A percentile compares a stretch with the other conserved stretches of the same genome.
These are phyloP conservation scores for Mythimna pallens DNA, from an alignment of 2,888 invertebrate genomes.

Conservation along the genomic window DNA sequence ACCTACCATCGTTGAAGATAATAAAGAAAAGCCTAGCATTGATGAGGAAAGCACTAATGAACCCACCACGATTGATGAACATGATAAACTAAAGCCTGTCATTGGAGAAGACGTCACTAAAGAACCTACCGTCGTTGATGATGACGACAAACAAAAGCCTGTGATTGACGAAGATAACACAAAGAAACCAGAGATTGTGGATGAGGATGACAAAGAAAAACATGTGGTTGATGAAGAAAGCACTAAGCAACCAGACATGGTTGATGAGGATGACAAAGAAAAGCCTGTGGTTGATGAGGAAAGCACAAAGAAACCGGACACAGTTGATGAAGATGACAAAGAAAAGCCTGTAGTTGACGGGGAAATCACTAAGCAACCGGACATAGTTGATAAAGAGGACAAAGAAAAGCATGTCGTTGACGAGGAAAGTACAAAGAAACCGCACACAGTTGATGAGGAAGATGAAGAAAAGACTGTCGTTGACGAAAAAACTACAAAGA, in stretches of 20 bases:
- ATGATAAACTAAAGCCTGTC: background rate
- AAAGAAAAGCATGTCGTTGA: slow-evolving; percentile 19
- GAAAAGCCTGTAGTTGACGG: background rate
- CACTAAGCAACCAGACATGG: slow-evolving; percentile 4
- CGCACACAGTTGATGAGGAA: background rate
- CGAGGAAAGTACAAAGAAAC: slow-evolving; percentile 9
- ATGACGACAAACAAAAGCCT: slow-evolving; percentile 2
- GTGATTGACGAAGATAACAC: slow-evolving; percentile 6
- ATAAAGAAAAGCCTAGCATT: background rate
- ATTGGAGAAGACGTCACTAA: background rate
- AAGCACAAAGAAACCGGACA: background rate
- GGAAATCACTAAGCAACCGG: slow-evolving; percentile 1
- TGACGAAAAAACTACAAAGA: slow-evolving; percentile 2
- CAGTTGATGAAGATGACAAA: background rate
- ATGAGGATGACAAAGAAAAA: slow-evolving; percentile 4
- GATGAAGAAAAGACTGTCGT: background rate
- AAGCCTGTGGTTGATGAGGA: background rate
- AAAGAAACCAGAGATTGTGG: background rate
- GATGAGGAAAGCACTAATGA: background rate
- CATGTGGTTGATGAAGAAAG: background rate
- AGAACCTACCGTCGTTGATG: background rate
- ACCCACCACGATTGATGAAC: background rate
- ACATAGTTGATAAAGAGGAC: background rate
- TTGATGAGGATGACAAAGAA: background rate
- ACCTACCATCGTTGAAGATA: background rate